Evolutionary conservation across 30 jellyfish, hydroid and myxozoan genomes (phyloP).

Genomic region (Aurelia coerulea): DNA sequence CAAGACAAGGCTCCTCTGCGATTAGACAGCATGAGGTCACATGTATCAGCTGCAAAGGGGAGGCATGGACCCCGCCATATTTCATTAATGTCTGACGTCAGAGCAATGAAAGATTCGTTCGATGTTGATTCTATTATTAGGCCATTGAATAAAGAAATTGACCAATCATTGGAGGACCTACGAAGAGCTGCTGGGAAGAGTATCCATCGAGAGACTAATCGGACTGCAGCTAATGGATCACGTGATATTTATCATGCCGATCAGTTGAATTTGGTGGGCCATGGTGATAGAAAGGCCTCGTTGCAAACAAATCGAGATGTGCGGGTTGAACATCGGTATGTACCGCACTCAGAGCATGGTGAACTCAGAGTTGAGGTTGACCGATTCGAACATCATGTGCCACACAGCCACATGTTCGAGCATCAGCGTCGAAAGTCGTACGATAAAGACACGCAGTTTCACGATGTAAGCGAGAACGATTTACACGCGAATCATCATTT

Average conservation of each 20-base stretch:
- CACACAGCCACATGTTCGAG: background rate
- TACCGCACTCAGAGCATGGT: background rate
- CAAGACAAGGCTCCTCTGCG: background rate
- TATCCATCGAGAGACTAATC: background rate
- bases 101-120: conserved; percentile 56
- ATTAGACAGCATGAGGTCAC: background rate
- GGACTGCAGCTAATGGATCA: background rate
- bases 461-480: background rate
- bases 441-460: conserved; percentile 10
- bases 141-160: conserved; percentile 61
- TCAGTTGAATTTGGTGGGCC: background rate
- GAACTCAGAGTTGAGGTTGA: conserved; percentile 36
- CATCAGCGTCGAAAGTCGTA: background rate
- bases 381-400: conserved; percentile 10
- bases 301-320: background rate
- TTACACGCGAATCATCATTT: background rate
- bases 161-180: conserved; percentile 55
- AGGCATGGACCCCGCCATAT: conserved; percentile 11
- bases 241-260: background rate
- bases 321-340: too few species aligned
- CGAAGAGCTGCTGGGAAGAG: conserved; percentile 38
- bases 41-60: background rate
- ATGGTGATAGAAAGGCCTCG: background rate
- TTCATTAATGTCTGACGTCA: conserved; percentile 61
- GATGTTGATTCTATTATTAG: conserved; percentile 58